Evolutionary conservation across 2,888 invertebrate species (phyloP).

Genomic region (Apodemia hepburni): DNA sequence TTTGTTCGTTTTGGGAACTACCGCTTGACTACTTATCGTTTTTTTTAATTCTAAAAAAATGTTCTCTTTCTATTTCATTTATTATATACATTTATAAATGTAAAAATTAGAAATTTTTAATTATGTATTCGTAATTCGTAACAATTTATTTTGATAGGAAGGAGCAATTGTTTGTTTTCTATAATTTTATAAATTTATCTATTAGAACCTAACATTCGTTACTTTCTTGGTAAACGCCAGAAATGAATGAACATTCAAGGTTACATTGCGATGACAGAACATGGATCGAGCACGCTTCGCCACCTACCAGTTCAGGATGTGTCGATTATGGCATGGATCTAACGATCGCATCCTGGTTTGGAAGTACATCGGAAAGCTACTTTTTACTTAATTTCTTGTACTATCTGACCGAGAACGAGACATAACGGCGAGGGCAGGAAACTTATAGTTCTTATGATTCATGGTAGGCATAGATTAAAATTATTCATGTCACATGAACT

Average conservation of each 20-base stretch:
- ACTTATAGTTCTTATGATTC: slow-evolving; percentile 39
- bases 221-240: not conserved
- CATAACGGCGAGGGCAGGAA: slow-evolving; percentile 64
- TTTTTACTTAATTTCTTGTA: slow-evolving; percentile 67
- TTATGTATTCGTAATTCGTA: not conserved
- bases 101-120: no score
- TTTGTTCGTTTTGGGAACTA: no score
- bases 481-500: slow-evolving; percentile 30
- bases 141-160: not conserved
- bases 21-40: no score
- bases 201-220: not conserved
- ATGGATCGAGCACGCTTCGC: slow-evolving; percentile 60
- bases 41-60: no score
- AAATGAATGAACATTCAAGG: slow-evolving; percentile 55
- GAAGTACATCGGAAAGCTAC: slow-evolving; percentile 56
- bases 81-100: no score
- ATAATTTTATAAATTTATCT: not conserved
- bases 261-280: slow-evolving; percentile 33
- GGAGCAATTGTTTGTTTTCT: not conserved
- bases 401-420: slow-evolving; percentile 58
- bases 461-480: slow-evolving; percentile 33
- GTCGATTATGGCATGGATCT: slow-evolving; percentile 72
- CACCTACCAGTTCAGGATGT: slow-evolving; percentile 76
- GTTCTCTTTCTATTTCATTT: no score
- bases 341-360: slow-evolving; percentile 71